Evolutionary conservation across 2,888 invertebrate genomes (phyloP).

Genomic region (Psylliodes chrysocephalus): DNA sequence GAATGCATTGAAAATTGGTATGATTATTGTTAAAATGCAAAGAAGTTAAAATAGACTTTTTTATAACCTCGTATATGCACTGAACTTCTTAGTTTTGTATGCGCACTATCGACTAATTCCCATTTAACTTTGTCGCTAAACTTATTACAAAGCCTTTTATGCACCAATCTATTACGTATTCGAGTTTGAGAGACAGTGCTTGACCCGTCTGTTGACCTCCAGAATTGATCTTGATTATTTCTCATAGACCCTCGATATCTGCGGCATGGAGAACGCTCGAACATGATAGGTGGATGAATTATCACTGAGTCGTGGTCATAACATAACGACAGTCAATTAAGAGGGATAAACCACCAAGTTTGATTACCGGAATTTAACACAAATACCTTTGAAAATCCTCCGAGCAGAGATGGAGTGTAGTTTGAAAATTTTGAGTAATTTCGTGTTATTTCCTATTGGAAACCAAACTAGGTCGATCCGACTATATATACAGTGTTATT

Average conservation of each 20-base stretch:
- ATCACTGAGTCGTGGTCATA: slow-evolving; percentile 24
- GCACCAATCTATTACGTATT: slow-evolving; percentile 3
- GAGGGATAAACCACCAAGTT: slow-evolving; percentile 26
- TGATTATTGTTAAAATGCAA: too few species aligned
- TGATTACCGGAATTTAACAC: slow-evolving; percentile 24
- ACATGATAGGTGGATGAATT: slow-evolving; percentile 22
- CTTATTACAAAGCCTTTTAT: slow-evolving; percentile 8
- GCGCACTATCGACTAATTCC: background rate
- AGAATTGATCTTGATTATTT: slow-evolving; percentile 29
- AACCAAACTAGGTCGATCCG: too few species aligned
- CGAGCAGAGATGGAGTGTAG: background rate
- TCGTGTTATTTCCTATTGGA: too few species aligned
- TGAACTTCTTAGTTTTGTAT: too few species aligned
- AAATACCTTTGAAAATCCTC: slow-evolving; percentile 14
- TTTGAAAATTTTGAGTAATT: background rate
- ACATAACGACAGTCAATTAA: slow-evolving; percentile 30
- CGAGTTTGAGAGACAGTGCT: slow-evolving; percentile 13
- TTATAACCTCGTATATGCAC: too few species aligned
- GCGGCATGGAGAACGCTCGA: slow-evolving; percentile 10
- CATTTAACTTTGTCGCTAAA: background rate
- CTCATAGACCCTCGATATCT: slow-evolving; percentile 19
- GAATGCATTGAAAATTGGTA: too few species aligned
- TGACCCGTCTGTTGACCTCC: slow-evolving; percentile 20
- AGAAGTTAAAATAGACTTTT: too few species aligned
- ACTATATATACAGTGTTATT: too few species aligned